Evolutionary conservation across 2,797 vertebrate genomes (phyloP).

Genomic region (Anolis apletophallus): DNA sequence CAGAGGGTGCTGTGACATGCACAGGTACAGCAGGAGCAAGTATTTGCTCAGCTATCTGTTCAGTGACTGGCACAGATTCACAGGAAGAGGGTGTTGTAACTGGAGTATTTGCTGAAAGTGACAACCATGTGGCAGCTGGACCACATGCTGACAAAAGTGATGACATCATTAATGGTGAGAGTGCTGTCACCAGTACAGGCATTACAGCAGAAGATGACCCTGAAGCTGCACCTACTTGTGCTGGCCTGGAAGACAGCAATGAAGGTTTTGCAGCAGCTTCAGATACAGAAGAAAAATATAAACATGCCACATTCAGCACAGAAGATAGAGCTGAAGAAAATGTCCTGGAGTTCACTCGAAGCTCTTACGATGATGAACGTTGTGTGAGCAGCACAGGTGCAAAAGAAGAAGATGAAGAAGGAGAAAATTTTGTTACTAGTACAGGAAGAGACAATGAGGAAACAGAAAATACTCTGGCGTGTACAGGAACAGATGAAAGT

Average conservation of each 20-base stretch:
- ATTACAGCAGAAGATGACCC: conserved; percentile 80
- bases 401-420: conserved; percentile 84
- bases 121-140: conserved; percentile 35
- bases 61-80: conserved; percentile 66
- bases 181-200: conserved; percentile 82
- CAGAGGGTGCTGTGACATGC: conserved; percentile 78
- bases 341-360: conserved; percentile 45
- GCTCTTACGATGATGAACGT: conserved; percentile 78
- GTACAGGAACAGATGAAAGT: conserved; percentile 65
- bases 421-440: conserved; percentile 80
- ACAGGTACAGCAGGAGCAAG: conserved; percentile 76
- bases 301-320: conserved; percentile 74
- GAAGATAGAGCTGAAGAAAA: conserved; percentile 60
- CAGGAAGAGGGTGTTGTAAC: conserved; percentile 67
- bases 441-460: conserved; percentile 82
- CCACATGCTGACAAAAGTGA: conserved; percentile 64
- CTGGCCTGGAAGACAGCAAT: conserved; percentile 71
- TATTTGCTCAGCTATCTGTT: conserved; percentile 61
- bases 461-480: conserved; percentile 71
- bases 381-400: conserved; percentile 83
- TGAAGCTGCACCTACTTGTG: conserved; percentile 72
- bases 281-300: conserved; percentile 71
- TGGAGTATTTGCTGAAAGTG: conserved; percentile 50
- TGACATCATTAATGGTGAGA: conserved; percentile 75
- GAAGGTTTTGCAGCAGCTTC: conserved; percentile 74